Base-by-base conservation (phyloP, 2,888 invertebrate species). In the Monochamus alternatus region DNA sequence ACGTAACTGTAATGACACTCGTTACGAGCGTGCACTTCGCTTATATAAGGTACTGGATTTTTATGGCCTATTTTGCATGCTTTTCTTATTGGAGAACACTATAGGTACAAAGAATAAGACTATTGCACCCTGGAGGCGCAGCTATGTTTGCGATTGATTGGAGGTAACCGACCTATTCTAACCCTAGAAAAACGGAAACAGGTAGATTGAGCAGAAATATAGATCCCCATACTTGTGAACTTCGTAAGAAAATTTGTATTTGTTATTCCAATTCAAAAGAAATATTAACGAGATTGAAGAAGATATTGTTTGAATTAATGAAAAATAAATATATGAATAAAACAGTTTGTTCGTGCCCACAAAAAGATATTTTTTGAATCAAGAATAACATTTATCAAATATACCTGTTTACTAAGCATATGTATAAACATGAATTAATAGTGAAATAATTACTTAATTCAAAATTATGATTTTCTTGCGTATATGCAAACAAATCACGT, bases 91-190 rank as follows among this genome's bases (percentile, higher is more conserved):
- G 14, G n/a, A 55, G 55, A n/a, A 14, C 55, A 55, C 55, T 55
- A 1, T 22, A 22, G 22, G 22, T 55, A 55, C 55, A 55, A 55
- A n/a, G 55, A 55, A 55, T 55, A 55, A 55, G 55, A 22, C 55
- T 51, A 55, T 55, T 55, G 55, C 55, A 55, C 55, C 55, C 55
- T 55, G 10, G 55, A 55, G 55, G 55, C 55, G 55, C n/a, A 47
- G n/a, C 55, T n/a, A 55, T 14, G 4, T 55, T 55, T 55, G 55
- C 55, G 55, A 55, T 55, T 55, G 55, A 55, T 55, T 55, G 55
- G 55, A 55, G 22, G 55, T 55, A 55, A 14, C 55, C 55, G 22
- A 55, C 55, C 55, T 55, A 55, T 55, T 55, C 22, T 5, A 55
- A 14, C 55, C 55, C 55, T 55, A 55, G 14, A 22, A 55, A 14